Evolutionary conservation across 2,888 invertebrate genomes (phyloP).

Genomic region (Argynnis bischoffii): DNA sequence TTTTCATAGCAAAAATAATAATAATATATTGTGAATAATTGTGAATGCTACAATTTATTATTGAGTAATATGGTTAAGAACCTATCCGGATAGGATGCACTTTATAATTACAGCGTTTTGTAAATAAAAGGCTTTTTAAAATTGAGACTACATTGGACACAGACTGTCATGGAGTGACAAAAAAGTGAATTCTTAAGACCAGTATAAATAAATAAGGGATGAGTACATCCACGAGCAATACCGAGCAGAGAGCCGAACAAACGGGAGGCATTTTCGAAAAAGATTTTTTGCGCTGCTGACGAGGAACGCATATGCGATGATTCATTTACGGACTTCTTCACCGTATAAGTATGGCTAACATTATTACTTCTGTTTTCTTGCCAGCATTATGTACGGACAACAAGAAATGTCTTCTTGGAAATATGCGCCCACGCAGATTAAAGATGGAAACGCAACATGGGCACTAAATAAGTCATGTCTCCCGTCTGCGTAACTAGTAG

Average conservation of each 20-base stretch:
- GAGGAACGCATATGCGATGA: conserved; percentile 80
- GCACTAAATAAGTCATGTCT: conserved; percentile 79
- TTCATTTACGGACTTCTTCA: conserved; percentile 79
- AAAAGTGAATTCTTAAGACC: conserved; percentile 76
- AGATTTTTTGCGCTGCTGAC: conserved; percentile 75
- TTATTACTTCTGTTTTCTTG: conserved; percentile 80
- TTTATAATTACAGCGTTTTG: conserved; percentile 56
- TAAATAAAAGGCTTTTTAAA: conserved; percentile 76
- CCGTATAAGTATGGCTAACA: conserved; percentile 77
- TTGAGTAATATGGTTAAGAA: too few relatives aligned
- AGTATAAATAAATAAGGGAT: conserved; percentile 81
- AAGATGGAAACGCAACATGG: conserved; percentile 78
- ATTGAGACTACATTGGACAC: conserved; percentile 61
- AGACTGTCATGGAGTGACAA: conserved; percentile 69
- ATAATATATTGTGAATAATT: too few relatives aligned
- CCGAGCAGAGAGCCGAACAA: conserved; percentile 63
- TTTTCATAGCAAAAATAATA: too few relatives aligned
- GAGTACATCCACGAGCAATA: conserved; percentile 62
- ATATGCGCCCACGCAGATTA: conserved; percentile 80
- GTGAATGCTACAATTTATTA: too few relatives aligned
- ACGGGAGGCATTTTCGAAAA: conserved; percentile 78
- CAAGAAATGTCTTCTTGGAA: conserved; percentile 80
- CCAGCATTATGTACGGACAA: conserved; percentile 74
- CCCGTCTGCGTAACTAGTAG: conserved; percentile 65
- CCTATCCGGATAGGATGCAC: too few relatives aligned